phyloP scores from a whole-genome alignment of 2,797 vertebrate genomes.

The Epinephelus coioides region DNA sequence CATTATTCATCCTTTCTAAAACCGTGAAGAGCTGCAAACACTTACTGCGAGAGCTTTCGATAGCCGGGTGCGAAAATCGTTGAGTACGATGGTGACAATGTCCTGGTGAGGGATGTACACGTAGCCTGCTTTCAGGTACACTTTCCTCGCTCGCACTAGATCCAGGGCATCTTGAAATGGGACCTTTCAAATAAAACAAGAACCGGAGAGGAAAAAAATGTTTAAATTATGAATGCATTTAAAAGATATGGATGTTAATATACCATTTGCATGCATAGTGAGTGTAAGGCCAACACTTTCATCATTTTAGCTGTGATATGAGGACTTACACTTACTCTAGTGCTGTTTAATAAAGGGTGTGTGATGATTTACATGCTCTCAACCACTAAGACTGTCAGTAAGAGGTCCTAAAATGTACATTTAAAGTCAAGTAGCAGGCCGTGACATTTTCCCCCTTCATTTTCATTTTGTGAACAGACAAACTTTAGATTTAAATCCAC shows the following conservation, averaged over 20 bases:
- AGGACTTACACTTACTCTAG: conserved; percentile 16
- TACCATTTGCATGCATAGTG: neutral
- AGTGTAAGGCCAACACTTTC: neutral
- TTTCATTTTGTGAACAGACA: conserved; percentile 35
- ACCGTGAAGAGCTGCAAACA: conserved; percentile 41
- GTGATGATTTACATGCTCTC: conserved; percentile 36
- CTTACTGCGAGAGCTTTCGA: conserved; percentile 98
- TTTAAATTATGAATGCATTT: conserved; percentile 10
- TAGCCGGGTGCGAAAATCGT: conserved; percentile 93
- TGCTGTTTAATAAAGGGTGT: conserved; percentile 9
- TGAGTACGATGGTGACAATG: conserved; percentile 91
- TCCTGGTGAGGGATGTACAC: conserved; percentile 94
- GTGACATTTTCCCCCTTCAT: neutral
- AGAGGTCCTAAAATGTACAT: conserved; percentile 35
- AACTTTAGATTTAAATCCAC: conserved; percentile 40
- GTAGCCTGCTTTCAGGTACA: conserved; percentile 91
- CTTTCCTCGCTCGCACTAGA: conserved; percentile 92
- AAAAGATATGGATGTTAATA: conserved; percentile 15
- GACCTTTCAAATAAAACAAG: conserved; percentile 83
- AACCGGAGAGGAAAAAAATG: neutral
- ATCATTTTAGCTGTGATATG: neutral
- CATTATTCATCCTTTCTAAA: neutral
- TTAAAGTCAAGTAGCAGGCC: conserved; percentile 21
- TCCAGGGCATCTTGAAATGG: conserved; percentile 95
- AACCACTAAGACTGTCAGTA: conserved; percentile 12